A percentile compares a stretch with the other conserved stretches of the same genome.
Conservation (phyloP, 2,888 invertebrate genomes). For the Scrobipalpa atriplicella region DNA sequence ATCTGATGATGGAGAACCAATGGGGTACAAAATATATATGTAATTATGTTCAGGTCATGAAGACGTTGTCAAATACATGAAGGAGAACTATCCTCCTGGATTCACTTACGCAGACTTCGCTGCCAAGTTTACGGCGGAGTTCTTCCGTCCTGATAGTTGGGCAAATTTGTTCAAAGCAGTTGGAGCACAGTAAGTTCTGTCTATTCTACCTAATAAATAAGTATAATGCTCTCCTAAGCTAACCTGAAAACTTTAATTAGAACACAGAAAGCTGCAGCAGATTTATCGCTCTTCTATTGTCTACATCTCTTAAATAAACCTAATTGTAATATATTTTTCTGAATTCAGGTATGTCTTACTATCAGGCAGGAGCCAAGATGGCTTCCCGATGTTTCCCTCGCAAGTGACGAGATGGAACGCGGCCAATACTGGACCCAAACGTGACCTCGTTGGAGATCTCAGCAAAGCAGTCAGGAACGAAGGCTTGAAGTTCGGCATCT, state of each 20-base stretch:
- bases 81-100: conserved; percentile 84
- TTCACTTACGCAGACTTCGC: conserved; percentile 94
- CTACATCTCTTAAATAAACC: too few relatives aligned
- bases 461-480: conserved; percentile 85
- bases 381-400: conserved; percentile 93
- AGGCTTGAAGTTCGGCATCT: conserved; percentile 90
- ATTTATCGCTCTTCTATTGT: too few relatives aligned
- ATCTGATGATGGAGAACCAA: too few relatives aligned
- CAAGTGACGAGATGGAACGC: conserved; percentile 92
- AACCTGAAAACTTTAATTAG: too few relatives aligned
- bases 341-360: conserved; percentile 87
- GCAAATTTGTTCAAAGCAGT: conserved; percentile 88
- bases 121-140: conserved; percentile 89
- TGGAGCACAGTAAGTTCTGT: conserved; percentile 86
- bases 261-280: too few relatives aligned
- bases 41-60: background rate
- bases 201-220: too few relatives aligned
- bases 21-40: too few relatives aligned
- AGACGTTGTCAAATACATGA: background rate
- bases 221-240: too few relatives aligned
- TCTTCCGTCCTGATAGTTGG: conserved; percentile 90
- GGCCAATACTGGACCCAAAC: conserved; percentile 89
- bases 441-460: conserved; percentile 90
- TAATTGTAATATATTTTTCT: background rate
- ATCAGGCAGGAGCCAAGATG: conserved; percentile 95